phyloP scores from a whole-genome alignment of 2,888 invertebrate species.

The Pocota personata region DNA sequence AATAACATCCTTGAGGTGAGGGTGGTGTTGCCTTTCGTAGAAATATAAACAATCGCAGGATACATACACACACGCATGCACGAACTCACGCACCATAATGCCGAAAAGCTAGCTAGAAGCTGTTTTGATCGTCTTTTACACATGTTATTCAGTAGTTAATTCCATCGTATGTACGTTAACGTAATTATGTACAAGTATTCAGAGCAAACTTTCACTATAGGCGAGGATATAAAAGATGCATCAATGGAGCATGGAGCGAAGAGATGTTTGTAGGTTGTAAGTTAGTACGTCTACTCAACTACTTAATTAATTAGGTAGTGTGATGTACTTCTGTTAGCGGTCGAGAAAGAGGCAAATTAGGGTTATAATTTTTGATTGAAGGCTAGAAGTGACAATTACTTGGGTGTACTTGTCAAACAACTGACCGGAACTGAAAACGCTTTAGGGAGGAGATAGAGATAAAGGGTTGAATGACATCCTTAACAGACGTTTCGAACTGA shows the following conservation, averaged over 20 bases:
- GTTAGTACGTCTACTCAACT: background rate
- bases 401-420: no score
- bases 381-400: no score
- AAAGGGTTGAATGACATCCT: no score
- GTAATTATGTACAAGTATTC: background rate
- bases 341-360: background rate
- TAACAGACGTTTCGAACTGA: no score
- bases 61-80: background rate
- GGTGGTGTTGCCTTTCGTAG: background rate
- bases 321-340: background rate
- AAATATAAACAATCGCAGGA: background rate
- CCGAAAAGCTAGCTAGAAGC: constrained; percentile 4
- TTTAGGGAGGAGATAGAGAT: no score
- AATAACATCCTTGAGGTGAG: background rate
- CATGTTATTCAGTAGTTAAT: constrained; percentile 11
- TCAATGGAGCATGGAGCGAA: background rate
- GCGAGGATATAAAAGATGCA: background rate
- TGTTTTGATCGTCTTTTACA: constrained; percentile 22
- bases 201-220: background rate
- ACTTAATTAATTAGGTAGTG: background rate
- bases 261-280: background rate
- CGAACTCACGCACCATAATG: background rate
- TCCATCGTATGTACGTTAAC: background rate
- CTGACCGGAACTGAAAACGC: no score
- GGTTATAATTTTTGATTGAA: background rate